Percentiles rank a stretch among this genome's conserved stretches.
Conservation (phyloP, 2,888 invertebrate genomes). For the Papilio protenor region DNA sequence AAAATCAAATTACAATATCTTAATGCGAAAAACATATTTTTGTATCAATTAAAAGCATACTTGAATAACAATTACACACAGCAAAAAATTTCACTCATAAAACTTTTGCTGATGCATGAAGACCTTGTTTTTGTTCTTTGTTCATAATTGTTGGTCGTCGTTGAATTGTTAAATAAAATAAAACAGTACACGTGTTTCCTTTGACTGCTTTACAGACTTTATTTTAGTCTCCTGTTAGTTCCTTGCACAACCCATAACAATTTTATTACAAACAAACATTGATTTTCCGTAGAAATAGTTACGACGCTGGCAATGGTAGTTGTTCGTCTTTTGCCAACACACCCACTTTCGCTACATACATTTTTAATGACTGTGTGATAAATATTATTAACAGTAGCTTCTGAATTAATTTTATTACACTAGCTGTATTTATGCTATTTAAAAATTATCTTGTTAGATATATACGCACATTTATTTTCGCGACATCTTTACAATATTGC, state of each 20-base stretch:
- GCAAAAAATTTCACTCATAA: conserved; percentile 12
- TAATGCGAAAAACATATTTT: neutral
- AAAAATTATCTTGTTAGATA: too few relatives aligned
- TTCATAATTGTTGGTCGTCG: conserved; percentile 4
- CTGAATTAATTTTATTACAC: too few relatives aligned
- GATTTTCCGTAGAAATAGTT: neutral
- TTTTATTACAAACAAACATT: neutral
- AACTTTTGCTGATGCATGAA: conserved; percentile 30
- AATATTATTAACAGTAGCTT: neutral
- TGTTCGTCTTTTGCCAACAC: neutral
- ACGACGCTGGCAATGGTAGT: neutral
- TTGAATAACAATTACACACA: neutral
- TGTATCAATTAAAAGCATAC: neutral
- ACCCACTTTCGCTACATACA: neutral
- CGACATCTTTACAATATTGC: neutral
- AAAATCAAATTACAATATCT: neutral
- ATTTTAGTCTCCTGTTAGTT: neutral
- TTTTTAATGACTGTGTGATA: neutral
- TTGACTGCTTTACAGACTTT: neutral
- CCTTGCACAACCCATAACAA: neutral
- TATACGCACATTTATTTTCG: neutral
- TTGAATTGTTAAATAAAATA: conserved; percentile 13
- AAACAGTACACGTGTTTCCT: conserved; percentile 3
- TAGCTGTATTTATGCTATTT: too few relatives aligned
- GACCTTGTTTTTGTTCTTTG: conserved; percentile 20